phyloP scores from a whole-genome alignment of 2,113 vertebrate species.

The Aplodontia rufa region DNA sequence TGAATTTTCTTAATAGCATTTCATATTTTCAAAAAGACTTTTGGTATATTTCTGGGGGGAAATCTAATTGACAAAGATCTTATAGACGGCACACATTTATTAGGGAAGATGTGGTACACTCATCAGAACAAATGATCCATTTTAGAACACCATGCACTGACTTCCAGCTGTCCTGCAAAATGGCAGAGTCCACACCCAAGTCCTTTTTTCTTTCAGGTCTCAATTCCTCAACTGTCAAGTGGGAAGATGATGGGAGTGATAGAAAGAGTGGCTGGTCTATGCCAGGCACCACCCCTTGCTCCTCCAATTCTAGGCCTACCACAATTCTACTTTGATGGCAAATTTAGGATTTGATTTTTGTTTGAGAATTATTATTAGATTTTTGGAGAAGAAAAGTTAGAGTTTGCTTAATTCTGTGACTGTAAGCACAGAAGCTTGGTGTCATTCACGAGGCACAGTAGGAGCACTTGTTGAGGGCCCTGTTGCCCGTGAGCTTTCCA shows the following conservation, averaged over 20 bases:
- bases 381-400: neutral
- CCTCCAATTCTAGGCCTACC: neutral
- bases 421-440: accelerated
- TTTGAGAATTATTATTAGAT: neutral
- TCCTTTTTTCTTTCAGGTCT: neutral
- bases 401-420: neutral
- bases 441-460: neutral
- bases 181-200: neutral
- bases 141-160: neutral
- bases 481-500: neutral
- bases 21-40: neutral
- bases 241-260: neutral
- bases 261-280: neutral
- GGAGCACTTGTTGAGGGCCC: neutral
- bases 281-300: neutral
- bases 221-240: neutral
- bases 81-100: neutral
- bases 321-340: neutral
- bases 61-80: neutral
- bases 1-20: slow-evolving; percentile 21
- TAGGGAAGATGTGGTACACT: neutral
- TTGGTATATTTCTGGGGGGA: neutral
- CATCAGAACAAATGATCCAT: neutral
- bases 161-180: neutral
- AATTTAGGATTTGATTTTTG: neutral